Percentiles rank a stretch among this genome's conserved stretches.
Conservation (phyloP, 2,888 invertebrate species). For the Hypomecis atomaria region DNA sequence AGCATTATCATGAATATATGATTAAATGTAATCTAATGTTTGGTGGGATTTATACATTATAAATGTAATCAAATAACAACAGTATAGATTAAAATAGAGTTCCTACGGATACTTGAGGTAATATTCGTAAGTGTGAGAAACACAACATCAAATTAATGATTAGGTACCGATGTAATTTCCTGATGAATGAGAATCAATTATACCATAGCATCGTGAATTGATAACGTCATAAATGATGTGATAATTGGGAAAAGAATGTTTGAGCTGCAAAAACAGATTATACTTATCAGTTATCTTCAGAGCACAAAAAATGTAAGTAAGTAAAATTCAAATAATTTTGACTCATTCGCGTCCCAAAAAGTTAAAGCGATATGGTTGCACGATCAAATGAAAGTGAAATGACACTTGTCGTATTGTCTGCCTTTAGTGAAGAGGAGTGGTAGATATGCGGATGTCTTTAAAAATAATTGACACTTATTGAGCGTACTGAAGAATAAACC, state of each 20-base stretch:
- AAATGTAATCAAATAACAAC: slow-evolving; percentile 67
- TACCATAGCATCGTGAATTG: slow-evolving; percentile 29
- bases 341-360: too few species aligned
- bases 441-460: slow-evolving; percentile 28
- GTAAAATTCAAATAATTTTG: too few species aligned
- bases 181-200: slow-evolving; percentile 44
- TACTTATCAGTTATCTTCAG: too few species aligned
- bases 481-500: not conserved
- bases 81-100: slow-evolving; percentile 66
- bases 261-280: not conserved
- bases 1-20: slow-evolving; percentile 77
- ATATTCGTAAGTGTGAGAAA: slow-evolving; percentile 71
- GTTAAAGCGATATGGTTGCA: slow-evolving; percentile 20
- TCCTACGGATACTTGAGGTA: slow-evolving; percentile 81
- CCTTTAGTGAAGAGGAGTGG: slow-evolving; percentile 33
- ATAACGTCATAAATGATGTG: slow-evolving; percentile 8
- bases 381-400: slow-evolving; percentile 39
- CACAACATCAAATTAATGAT: slow-evolving; percentile 54
- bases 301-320: too few species aligned
- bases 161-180: slow-evolving; percentile 54
- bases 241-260: slow-evolving; percentile 3
- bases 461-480: slow-evolving; percentile 13
- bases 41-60: slow-evolving; percentile 79
- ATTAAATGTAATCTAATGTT: slow-evolving; percentile 75
- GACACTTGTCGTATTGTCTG: slow-evolving; percentile 34